Conservation (phyloP, 2,888 invertebrate genomes). For the Elegia similella region DNA sequence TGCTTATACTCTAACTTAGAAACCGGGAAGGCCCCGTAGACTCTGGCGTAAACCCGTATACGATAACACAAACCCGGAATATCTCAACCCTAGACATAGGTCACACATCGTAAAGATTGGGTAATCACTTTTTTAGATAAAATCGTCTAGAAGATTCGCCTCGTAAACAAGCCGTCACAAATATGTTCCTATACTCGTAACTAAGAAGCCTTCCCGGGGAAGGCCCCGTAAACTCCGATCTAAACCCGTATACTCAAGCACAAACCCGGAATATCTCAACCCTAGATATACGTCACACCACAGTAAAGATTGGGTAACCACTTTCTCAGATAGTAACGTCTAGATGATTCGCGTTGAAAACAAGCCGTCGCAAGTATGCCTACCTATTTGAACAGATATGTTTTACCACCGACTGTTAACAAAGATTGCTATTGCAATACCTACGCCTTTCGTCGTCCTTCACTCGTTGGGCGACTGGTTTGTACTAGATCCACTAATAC, state of each 20-base stretch:
- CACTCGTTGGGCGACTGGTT: too few relatives aligned
- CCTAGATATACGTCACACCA: not conserved
- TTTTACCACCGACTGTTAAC: not conserved
- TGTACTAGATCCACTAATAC: too few relatives aligned
- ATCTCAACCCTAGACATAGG: not conserved
- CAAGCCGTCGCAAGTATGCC: not conserved
- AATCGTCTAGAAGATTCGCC: not conserved
- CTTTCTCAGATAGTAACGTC: conserved; percentile 6
- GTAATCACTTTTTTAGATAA: conserved; percentile 11
- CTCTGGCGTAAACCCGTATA: too few relatives aligned
- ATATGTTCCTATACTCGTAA: too few relatives aligned
- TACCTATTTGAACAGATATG: not conserved
- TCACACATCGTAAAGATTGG: conserved; percentile 9
- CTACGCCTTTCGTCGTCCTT: too few relatives aligned
- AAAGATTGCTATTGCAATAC: not conserved
- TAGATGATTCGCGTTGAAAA: conserved; percentile 1
- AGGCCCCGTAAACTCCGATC: too few relatives aligned
- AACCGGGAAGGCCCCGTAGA: too few relatives aligned
- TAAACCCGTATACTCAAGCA: too few relatives aligned
- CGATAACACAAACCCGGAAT: too few relatives aligned
- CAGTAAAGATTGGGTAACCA: conserved; percentile 13
- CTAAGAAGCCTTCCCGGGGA: too few relatives aligned
- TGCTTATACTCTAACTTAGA: too few relatives aligned
- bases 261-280: not conserved
- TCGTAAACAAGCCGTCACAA: not conserved